Evolutionary conservation across 2,797 vertebrate genomes (phyloP), one percentile per base, ranked within the genome.

Genomic region (Manis javanica): DNA sequence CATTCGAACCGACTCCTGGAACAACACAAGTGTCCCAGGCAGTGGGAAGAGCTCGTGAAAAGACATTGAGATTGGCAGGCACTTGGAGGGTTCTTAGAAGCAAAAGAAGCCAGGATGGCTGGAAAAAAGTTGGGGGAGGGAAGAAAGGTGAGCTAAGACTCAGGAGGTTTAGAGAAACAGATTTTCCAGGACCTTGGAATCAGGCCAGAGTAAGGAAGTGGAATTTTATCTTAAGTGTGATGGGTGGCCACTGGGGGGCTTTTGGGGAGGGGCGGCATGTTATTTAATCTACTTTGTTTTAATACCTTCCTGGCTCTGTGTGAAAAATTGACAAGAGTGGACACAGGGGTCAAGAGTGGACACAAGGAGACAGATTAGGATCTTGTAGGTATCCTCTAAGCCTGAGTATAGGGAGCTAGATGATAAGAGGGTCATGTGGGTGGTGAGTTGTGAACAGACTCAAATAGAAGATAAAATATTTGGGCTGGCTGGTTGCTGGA

Each of bases 161-260:
- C 49, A 66, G 82, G 90, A 93, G 51, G 49, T 85, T 93, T 91
- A 16, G 66, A 59, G 75, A 53, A 89, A 46, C 42, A 34, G 93
- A 69, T 95, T 85, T 57, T 79, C 87, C 21, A 59, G 83, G 91
- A 84, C 85, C 59, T 90, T 79, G 91, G 92, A 46, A 46, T 46
- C 46, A 94, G 77, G 39, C 72, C 88, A 68, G 7, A 11, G 29
- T 53, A 57, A 88, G 49, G 63, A 61, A 77, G 86, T 21, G 71
- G 61, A 71, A 53, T 86, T 95, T 82, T 93, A 74, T 92, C 93
- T 42, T 68, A 78, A 89, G 31, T 72, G 78, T 34, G 31, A 34
- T 49, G 59, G 68, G 51, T 51, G 79, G 46, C 71, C 59, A 23
- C 29, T 78, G 69, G 87, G n/a, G 46, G 34, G 10, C 15, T 77